Percentiles rank a stretch among this genome's conserved stretches.
phyloP scores from a whole-genome alignment of 2,113 vertebrate genomes.

The Pithys albifrons region DNA sequence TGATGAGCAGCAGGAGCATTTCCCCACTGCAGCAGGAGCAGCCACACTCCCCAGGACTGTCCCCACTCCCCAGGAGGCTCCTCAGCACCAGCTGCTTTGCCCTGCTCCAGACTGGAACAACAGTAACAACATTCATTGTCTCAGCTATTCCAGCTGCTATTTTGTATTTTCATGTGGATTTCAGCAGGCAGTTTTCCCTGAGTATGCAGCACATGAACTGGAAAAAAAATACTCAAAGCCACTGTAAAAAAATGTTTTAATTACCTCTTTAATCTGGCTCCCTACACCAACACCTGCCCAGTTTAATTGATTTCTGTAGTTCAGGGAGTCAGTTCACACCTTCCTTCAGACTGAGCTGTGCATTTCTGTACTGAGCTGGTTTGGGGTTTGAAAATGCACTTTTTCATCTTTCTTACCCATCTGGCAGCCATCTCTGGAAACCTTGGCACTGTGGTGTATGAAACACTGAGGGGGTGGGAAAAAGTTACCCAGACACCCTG shows the following conservation, averaged over 20 bases:
- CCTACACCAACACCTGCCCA: neutral
- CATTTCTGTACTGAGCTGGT: neutral
- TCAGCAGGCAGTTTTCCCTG: neutral
- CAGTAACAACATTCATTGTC: neutral
- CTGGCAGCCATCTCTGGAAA: neutral
- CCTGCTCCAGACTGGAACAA: neutral
- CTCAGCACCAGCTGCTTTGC: slow-evolving; percentile 7
- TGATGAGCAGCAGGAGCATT: neutral
- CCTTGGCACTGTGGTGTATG: neutral
- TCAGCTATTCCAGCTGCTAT: neutral
- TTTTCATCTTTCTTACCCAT: neutral
- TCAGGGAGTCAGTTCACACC: neutral
- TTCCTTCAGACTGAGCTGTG: neutral
- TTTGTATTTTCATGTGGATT: slow-evolving; percentile 15
- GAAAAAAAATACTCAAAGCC: neutral
- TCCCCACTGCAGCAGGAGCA: neutral
- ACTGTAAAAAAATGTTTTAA: neutral
- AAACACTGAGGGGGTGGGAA: neutral
- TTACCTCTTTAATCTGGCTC: neutral
- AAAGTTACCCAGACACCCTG: neutral
- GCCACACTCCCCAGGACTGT: neutral
- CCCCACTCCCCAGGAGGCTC: neutral
- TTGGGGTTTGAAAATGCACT: neutral
- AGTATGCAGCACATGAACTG: neutral
- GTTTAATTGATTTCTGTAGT: neutral